Percentiles rank a stretch among this genome's conserved stretches.
Conservation (phyloP, 2,113 vertebrate genomes). For the Scomber scombrus region DNA sequence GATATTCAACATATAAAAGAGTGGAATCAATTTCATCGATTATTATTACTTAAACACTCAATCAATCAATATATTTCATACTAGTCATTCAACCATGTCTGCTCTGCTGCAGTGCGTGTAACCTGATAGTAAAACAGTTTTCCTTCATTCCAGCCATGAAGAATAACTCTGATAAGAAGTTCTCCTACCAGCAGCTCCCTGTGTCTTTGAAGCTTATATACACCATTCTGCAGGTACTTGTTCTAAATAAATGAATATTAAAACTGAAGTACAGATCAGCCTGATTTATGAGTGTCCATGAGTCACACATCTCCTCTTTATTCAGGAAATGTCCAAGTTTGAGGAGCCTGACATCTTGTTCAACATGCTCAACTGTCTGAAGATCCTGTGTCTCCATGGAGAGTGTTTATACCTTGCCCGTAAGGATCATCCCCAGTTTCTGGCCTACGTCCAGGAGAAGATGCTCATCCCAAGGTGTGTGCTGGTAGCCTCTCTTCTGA, state of each 20-base stretch:
- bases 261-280: background rate
- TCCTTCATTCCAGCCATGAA: conserved; percentile 87
- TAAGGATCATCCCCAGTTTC: conserved; percentile 96
- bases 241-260: conserved; percentile 38
- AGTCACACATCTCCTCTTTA: conserved; percentile 16
- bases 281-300: background rate
- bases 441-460: conserved; percentile 95
- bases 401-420: conserved; percentile 94
- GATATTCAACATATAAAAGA: background rate
- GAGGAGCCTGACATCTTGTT: conserved; percentile 99
- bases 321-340: conserved; percentile 97
- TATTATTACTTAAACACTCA: no score
- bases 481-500: background rate
- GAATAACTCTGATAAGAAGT: conserved; percentile 94
- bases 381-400: conserved; percentile 96
- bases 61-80: no score
- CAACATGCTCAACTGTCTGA: conserved; percentile 98
- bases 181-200: conserved; percentile 96
- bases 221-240: conserved; percentile 94
- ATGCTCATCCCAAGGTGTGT: conserved; percentile 94
- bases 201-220: conserved; percentile 96
- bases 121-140: background rate
- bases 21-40: background rate
- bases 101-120: background rate
- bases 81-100: no score